Conservation (phyloP, 2,797 vertebrate species). For the Phalanger gymnotis region DNA sequence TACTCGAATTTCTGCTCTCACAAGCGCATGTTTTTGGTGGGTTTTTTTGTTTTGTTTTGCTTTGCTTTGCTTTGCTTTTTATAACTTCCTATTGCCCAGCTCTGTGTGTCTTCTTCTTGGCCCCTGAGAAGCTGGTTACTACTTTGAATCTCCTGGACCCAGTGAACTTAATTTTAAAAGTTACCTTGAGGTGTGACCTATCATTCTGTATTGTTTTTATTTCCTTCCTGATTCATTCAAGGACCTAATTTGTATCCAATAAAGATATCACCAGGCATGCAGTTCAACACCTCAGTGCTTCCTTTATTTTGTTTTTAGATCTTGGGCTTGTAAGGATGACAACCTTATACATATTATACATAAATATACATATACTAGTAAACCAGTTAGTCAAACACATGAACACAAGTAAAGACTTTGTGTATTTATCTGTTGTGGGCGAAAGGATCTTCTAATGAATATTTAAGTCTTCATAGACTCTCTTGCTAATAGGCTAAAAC, state of each 20-base stretch:
- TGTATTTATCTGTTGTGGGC: neutral
- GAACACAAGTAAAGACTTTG: neutral
- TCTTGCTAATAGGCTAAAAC: neutral
- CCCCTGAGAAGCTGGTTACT: neutral
- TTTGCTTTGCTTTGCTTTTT: neutral
- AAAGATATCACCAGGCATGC: neutral
- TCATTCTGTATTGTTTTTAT: neutral
- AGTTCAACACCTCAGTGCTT: neutral
- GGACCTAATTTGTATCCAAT: neutral
- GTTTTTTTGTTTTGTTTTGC: too few species aligned
- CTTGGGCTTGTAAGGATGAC: neutral
- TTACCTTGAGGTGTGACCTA: neutral
- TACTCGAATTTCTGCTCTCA: neutral
- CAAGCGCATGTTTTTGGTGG: neutral
- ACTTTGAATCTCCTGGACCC: neutral
- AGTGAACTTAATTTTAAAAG: neutral
- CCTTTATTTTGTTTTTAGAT: neutral
- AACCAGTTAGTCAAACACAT: neutral
- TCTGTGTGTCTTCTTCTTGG: neutral
- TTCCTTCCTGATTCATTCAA: neutral
- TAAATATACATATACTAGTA: neutral
- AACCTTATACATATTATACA: neutral
- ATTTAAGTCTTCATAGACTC: neutral
- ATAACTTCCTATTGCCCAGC: neutral
- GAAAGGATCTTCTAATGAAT: neutral